Base-by-base conservation (phyloP, 2,888 invertebrate species). In the Chalcosyrphus nemorum region DNA sequence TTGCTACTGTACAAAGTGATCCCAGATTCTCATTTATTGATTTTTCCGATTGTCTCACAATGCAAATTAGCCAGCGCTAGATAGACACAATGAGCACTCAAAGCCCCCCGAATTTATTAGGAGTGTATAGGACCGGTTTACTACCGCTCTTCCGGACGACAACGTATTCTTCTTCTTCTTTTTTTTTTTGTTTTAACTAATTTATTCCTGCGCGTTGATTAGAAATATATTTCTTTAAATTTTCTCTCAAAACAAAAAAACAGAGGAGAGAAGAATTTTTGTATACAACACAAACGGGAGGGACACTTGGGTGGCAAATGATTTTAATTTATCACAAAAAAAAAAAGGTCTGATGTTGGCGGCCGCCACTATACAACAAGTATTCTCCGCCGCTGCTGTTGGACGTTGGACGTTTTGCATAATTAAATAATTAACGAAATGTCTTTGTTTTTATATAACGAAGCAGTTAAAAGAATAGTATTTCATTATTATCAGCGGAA, bases 351-450 rank as follows among this genome's bases (percentile, higher is more conserved):
- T 52, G 43, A 24, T 17, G 24, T 54, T 57, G 38, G 65, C 75
- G 56, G 72, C 35, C 4, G 29, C 65, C 13, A 27, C 19, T 19
- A 11, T 43, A 45, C 57, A 59, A 61, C 19, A 32, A 38, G 50
- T 82, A 71, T 68, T n/a, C 45, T 63, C 17, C 24, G 35, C 15
- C 21, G 24, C 41, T 52, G 63, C 47, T 65, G 61, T 47, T 65
- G 54, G 29, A n/a, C n/a, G n/a, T n/a, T 35, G 68, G 45, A 57
- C 63, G 70, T 17, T 84, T 84, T 75, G 84, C 84, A 84, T 84
- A 84, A 84, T 80, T 84, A 80, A 75, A 68, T 84, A 84, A 84
- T 84, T 80, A 84, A 84, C 80, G 68, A 80, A 84, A 84, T 84
- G 84, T 84, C 84, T 84, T 84, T 84, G 74, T 84, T 84, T 80